Evolutionary conservation across 2,888 invertebrate genomes (phyloP).

Genomic region (Conomelus anceps): DNA sequence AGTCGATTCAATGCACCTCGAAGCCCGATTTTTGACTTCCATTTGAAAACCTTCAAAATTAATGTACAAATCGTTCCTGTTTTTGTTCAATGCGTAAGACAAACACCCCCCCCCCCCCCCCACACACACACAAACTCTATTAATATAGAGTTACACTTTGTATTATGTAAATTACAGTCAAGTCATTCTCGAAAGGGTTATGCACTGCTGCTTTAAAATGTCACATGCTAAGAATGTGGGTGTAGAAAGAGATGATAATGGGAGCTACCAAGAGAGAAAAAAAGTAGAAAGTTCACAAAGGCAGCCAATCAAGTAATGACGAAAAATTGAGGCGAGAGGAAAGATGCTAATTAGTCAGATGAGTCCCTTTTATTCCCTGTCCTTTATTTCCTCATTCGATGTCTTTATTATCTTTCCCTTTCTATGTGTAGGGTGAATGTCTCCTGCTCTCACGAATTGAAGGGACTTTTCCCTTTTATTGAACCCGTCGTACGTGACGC

Average conservation of each 20-base stretch:
- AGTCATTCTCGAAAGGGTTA: not conserved
- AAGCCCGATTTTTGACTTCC: too few species aligned
- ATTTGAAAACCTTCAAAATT: too few species aligned
- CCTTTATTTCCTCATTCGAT: not conserved
- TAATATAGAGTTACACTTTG: too few species aligned
- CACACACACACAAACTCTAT: too few species aligned
- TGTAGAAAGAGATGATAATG: not conserved
- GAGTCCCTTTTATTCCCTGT: not conserved
- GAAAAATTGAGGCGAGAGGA: not conserved
- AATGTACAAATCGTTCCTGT: too few species aligned
- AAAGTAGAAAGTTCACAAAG: not conserved
- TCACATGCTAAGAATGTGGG: not conserved
- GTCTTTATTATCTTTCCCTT: not conserved
- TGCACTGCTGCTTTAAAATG: not conserved
- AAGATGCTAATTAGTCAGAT: not conserved
- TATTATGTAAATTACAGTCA: not conserved
- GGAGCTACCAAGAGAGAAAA: not conserved
- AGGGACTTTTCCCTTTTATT: not conserved
- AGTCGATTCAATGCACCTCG: too few species aligned
- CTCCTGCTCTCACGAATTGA: not conserved
- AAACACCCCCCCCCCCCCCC: too few species aligned
- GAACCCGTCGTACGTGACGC: not conserved
- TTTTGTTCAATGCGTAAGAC: too few species aligned
- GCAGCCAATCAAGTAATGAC: not conserved
- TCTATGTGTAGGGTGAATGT: not conserved